These are phyloP conservation scores for Whitmania pigra DNA, from an alignment of 1,140 invertebrate genomes.

Conservation along the genomic window DNA sequence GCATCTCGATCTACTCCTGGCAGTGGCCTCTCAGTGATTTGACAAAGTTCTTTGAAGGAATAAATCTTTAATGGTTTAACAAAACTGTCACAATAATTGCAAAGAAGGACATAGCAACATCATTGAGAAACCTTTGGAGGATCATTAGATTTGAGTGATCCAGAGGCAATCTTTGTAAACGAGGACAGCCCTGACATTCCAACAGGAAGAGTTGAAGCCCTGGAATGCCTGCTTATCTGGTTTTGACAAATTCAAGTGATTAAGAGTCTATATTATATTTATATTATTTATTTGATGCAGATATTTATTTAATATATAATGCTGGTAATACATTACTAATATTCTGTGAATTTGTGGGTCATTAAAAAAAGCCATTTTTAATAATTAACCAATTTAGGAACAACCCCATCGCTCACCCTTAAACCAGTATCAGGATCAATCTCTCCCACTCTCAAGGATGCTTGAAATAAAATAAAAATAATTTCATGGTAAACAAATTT, in stretches of 20 bases:
- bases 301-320: too few relatives aligned
- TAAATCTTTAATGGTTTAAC: not conserved
- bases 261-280: too few relatives aligned
- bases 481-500: too few relatives aligned
- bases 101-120: too few relatives aligned
- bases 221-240: not conserved
- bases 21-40: not conserved
- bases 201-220: slow-evolving; percentile 1
- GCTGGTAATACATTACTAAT: too few relatives aligned
- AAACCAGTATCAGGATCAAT: slow-evolving; percentile 10
- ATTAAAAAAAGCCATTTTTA: too few relatives aligned
- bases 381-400: not conserved
- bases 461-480: not conserved
- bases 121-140: not conserved
- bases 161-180: not conserved
- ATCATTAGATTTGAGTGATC: not conserved
- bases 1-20: slow-evolving; percentile 4
- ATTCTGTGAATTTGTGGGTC: too few relatives aligned
- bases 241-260: too few relatives aligned
- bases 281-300: too few relatives aligned
- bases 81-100: too few relatives aligned
- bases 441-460: slow-evolving; percentile 4
- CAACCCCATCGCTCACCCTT: not conserved
- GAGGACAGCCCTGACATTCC: not conserved
- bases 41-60: not conserved